phyloP scores from a whole-genome alignment of 2,113 vertebrate species.

The Anoplopoma fimbria region DNA sequence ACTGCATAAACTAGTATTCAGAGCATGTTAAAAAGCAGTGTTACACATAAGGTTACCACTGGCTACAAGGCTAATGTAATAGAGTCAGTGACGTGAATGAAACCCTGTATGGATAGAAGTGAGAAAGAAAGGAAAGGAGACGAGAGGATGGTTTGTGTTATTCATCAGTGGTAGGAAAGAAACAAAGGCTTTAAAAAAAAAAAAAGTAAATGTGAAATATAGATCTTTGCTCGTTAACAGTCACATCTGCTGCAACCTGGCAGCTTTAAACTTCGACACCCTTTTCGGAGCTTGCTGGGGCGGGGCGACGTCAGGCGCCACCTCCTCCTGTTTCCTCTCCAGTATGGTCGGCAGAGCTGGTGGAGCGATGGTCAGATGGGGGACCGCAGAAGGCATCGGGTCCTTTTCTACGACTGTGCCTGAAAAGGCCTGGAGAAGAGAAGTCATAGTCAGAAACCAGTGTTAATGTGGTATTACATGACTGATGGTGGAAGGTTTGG shows the following conservation, averaged over 20 bases:
- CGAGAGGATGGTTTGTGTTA: background rate
- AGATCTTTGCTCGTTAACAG: slow-evolving; percentile 1
- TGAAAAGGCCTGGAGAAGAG: slow-evolving; percentile 91
- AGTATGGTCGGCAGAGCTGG: slow-evolving; percentile 92
- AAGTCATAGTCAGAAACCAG: background rate
- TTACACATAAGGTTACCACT: background rate
- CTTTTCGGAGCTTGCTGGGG: slow-evolving; percentile 81
- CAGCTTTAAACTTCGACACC: slow-evolving; percentile 94
- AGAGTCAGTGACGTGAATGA: slow-evolving; percentile 4
- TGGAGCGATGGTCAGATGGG: slow-evolving; percentile 87
- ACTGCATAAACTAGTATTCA: background rate
- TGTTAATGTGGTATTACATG: background rate
- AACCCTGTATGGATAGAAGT: background rate
- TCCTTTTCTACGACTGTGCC: slow-evolving; percentile 97
- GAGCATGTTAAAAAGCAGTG: slow-evolving; percentile 11
- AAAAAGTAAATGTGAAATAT: background rate
- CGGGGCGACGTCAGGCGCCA: slow-evolving; percentile 78
- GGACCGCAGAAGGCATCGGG: slow-evolving; percentile 82
- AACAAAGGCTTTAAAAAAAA: background rate
- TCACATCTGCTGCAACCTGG: slow-evolving; percentile 89
- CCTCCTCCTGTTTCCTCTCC: slow-evolving; percentile 92
- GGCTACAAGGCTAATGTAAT: slow-evolving; percentile 13
- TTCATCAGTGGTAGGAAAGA: slow-evolving; percentile 13
- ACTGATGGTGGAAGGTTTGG: background rate
- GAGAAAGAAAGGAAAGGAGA: slow-evolving; percentile 5